Base-by-base conservation (phyloP, 2,888 invertebrate genomes). In the Drosophila aldrichi region DNA sequence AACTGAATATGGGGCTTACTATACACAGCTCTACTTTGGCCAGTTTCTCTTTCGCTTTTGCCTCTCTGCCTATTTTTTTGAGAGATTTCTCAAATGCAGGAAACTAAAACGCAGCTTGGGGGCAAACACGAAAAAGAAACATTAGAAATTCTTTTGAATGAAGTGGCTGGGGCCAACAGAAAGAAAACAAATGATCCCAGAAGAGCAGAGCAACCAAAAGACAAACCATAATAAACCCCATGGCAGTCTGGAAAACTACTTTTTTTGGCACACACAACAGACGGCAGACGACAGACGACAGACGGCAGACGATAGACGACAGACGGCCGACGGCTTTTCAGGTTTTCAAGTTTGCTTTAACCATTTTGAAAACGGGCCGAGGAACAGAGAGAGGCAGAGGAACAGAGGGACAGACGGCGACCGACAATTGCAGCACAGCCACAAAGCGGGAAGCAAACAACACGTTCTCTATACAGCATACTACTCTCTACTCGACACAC, bases 401-500 rank as follows among this genome's bases (percentile, higher is more conserved):
- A 12, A 20, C 32, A 8, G 43, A 1, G 14, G 22, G 12, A 65
- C 52, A 12, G 25, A 20, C 48, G 7, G 34, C 41, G 41, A 56
- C 62, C 69, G 73, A 68, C 84, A 89, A 85, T 89, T 88, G 88
- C 86, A 82, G 81, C 76, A 62, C 76, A 67, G 58, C 67, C 56
- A 72, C 69, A 63, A 73, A 89, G 66, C 89, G 89, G 88, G 81
- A 88, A 86, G 89, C 81, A 78, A 89, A 77, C 79, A 84, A 88
- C 82, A 81, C 88, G 56, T 56, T 56, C 56, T 56, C 56, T 32
- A 43, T 34, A 6, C 32, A 32, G n/a, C 36, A 36, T 38, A 38
- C 36, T 38, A 40, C 40, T 36, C 54, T 38, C 38, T 40, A 40
- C 54, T 40, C 52, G 4, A 54, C 54, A 54, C 38, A 81, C 79